Conservation (phyloP, 2,888 invertebrate species). For the Ypsolopha sequella region DNA sequence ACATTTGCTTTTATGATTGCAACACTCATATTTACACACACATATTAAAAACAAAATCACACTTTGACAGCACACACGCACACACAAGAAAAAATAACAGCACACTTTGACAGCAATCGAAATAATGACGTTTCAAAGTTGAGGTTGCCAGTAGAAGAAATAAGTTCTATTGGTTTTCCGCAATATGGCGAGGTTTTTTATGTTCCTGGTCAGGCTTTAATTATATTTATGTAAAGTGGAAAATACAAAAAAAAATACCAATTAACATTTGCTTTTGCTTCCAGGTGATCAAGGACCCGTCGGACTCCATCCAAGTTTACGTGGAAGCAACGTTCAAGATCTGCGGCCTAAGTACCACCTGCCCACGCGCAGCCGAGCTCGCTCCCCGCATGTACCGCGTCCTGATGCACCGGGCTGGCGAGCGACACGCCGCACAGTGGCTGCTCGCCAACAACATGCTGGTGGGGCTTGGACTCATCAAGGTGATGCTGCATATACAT, state of each 20-base stretch:
- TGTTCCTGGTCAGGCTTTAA: too few relatives aligned
- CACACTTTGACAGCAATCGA: too few relatives aligned
- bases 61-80: too few relatives aligned
- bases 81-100: too few relatives aligned
- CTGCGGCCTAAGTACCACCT: slow-evolving; percentile 51
- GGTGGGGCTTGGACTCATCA: slow-evolving; percentile 76
- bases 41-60: too few relatives aligned
- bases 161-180: too few relatives aligned
- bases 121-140: too few relatives aligned
- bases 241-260: neutral
- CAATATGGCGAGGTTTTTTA: too few relatives aligned
- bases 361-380: slow-evolving; percentile 3
- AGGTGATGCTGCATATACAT: too few relatives aligned
- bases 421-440: slow-evolving; percentile 43
- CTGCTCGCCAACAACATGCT: slow-evolving; percentile 75
- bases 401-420: slow-evolving; percentile 47
- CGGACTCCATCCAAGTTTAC: slow-evolving; percentile 42
- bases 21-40: neutral
- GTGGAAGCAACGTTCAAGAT: slow-evolving; percentile 65
- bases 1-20: neutral
- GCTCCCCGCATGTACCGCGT: slow-evolving; percentile 61
- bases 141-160: too few relatives aligned
- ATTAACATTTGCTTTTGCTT: slow-evolving; percentile 3
- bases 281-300: slow-evolving; percentile 38
- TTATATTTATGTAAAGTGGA: too few relatives aligned